Evolutionary conservation across 2,888 invertebrate genomes (phyloP).

Genomic region (Diplolepis rosae): DNA sequence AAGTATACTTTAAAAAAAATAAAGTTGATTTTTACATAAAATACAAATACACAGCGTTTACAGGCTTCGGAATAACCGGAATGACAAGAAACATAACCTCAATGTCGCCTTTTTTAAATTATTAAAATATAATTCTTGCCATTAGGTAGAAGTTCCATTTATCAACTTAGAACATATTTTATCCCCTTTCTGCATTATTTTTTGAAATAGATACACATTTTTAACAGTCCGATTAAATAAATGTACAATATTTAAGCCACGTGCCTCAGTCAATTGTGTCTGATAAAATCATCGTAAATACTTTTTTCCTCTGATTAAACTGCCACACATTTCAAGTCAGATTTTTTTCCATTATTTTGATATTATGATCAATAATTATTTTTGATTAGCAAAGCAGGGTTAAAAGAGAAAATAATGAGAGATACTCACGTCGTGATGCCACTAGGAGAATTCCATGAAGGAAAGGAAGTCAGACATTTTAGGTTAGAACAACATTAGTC

Average conservation of each 20-base stretch:
- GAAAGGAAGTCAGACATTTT: conserved; percentile 59
- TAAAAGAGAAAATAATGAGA: conserved; percentile 51
- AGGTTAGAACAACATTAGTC: neutral
- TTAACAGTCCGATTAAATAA: neutral
- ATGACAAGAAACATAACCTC: neutral
- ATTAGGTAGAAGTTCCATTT: neutral
- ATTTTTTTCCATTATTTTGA: neutral
- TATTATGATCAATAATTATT: neutral
- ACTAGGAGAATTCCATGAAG: conserved; percentile 79
- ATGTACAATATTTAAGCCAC: conserved; percentile 36
- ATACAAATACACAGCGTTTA: too few relatives aligned
- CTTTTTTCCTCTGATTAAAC: neutral
- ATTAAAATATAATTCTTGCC: neutral
- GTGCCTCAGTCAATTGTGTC: conserved; percentile 36
- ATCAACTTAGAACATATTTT: neutral
- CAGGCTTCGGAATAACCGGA: too few relatives aligned
- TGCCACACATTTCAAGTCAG: neutral
- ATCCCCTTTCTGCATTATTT: neutral
- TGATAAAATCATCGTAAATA: neutral
- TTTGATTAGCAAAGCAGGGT: conserved; percentile 29
- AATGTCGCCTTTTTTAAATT: neutral
- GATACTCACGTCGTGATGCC: conserved; percentile 85
- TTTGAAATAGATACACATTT: neutral
- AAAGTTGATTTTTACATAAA: too few relatives aligned
- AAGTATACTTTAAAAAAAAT: too few relatives aligned